A percentile compares a stretch with the other conserved stretches of the same genome.
Conservation (phyloP, 2,888 invertebrate genomes). For the Seladonia tumulorum region DNA sequence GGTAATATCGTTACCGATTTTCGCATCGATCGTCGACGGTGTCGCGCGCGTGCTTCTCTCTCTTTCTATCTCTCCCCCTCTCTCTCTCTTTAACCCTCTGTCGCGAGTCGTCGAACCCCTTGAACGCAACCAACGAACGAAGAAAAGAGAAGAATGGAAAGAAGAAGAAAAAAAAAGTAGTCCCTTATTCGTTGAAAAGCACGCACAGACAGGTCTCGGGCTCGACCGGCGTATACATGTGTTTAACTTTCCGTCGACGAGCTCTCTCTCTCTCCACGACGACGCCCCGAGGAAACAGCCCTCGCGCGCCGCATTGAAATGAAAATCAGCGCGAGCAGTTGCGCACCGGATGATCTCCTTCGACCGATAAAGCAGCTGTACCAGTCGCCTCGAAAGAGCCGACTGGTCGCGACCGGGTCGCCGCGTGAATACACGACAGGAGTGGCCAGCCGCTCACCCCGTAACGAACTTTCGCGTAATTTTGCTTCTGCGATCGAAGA, state of each 20-base stretch:
- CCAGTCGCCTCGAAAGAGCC: slow-evolving; percentile 62
- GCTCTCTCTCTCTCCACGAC: not conserved
- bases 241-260: slow-evolving; percentile 26
- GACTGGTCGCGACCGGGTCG: slow-evolving; percentile 60
- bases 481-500: slow-evolving; percentile 21
- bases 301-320: slow-evolving; percentile 53
- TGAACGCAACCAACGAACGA: not conserved
- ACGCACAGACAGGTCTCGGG: slow-evolving; percentile 25
- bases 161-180: not conserved
- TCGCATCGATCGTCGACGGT: slow-evolving; percentile 33
- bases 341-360: slow-evolving; percentile 33
- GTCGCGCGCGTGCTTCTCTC: not conserved
- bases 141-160: not conserved
- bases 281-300: slow-evolving; percentile 21
- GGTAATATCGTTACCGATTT: slow-evolving; percentile 75
- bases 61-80: not conserved
- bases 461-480: slow-evolving; percentile 29
- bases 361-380: slow-evolving; percentile 41
- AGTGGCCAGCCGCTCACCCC: not conserved
- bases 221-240: not conserved
- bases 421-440: slow-evolving; percentile 40
- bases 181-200: slow-evolving; percentile 15
- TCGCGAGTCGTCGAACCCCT: slow-evolving; percentile 1
- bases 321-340: slow-evolving; percentile 64
- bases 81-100: not conserved